A percentile compares a stretch with the other conserved stretches of the same genome.
phyloP scores from a whole-genome alignment of 2,113 vertebrate species.

The Thomomys bottae region DNA sequence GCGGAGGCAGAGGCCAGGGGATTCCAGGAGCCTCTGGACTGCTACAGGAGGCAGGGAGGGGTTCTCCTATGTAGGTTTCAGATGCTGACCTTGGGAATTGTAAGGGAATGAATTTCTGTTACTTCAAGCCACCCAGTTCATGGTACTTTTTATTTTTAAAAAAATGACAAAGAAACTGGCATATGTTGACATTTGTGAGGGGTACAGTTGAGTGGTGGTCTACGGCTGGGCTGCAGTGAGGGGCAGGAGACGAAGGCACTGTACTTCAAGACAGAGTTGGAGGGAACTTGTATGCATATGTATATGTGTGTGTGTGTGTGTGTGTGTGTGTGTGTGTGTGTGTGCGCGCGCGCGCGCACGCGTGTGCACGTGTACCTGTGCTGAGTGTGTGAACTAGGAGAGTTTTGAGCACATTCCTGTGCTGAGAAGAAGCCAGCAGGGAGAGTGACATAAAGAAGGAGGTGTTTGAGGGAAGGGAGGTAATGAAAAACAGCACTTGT shows the following conservation, averaged over 20 bases:
- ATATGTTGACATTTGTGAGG: neutral
- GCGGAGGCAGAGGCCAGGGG: neutral
- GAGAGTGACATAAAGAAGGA: neutral
- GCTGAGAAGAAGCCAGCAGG: neutral
- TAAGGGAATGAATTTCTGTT: neutral
- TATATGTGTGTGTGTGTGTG: neutral
- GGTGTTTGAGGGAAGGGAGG: neutral
- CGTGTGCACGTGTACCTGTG: no score
- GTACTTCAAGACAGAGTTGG: neutral
- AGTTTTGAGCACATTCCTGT: neutral
- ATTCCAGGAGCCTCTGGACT: rapidly evolving
- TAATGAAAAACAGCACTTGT: no score
- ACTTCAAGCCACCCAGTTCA: neutral
- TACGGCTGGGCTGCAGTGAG: neutral
- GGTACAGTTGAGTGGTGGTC: no score
- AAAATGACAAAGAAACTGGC: neutral
- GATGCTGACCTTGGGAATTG: neutral
- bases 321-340: neutral
- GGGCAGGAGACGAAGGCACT: neutral
- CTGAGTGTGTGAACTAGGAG: neutral
- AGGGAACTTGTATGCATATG: neutral
- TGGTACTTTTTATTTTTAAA: no score
- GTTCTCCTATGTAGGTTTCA: rapidly evolving
- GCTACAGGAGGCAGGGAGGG: neutral
- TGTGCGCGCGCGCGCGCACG: neutral